Evolutionary conservation across 1,140 invertebrate species (phyloP).

Genomic region (Wiebesia pumilae): DNA sequence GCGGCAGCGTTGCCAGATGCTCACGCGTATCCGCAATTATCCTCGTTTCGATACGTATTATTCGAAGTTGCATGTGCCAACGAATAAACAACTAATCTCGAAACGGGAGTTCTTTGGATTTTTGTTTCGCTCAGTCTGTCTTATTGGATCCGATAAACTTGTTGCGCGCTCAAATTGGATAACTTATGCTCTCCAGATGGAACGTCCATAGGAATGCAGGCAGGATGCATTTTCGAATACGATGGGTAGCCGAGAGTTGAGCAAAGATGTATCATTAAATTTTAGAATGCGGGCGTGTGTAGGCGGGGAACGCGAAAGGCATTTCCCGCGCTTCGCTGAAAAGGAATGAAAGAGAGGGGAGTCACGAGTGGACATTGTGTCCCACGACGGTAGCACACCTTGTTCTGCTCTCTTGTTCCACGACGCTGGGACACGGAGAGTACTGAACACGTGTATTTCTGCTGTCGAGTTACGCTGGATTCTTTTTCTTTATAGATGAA

Average conservation of each 20-base stretch:
- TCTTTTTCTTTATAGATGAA: neutral
- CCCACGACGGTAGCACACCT: neutral
- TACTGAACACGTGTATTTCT: neutral
- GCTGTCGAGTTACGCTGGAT: neutral
- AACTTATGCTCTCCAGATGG: no score
- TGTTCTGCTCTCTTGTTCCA: no score
- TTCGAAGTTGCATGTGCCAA: neutral
- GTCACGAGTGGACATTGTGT: neutral
- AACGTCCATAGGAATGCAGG: no score
- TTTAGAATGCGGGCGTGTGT: neutral
- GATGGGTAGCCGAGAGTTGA: no score
- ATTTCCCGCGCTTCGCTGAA: no score
- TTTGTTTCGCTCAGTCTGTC: no score
- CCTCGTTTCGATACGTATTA: neutral
- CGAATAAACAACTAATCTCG: no score
- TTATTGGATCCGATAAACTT: neutral
- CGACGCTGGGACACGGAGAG: no score
- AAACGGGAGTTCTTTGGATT: no score
- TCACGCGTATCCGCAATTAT: slow-evolving; percentile 13
- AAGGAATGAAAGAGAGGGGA: neutral
- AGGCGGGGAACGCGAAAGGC: no score
- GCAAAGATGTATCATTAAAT: neutral
- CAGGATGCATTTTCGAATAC: no score
- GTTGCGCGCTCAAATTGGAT: neutral
- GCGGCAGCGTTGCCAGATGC: slow-evolving; percentile 47